These are phyloP conservation scores for Tetragonisca angustula DNA, from an alignment of 2,888 invertebrate species.

Conservation along the genomic window DNA sequence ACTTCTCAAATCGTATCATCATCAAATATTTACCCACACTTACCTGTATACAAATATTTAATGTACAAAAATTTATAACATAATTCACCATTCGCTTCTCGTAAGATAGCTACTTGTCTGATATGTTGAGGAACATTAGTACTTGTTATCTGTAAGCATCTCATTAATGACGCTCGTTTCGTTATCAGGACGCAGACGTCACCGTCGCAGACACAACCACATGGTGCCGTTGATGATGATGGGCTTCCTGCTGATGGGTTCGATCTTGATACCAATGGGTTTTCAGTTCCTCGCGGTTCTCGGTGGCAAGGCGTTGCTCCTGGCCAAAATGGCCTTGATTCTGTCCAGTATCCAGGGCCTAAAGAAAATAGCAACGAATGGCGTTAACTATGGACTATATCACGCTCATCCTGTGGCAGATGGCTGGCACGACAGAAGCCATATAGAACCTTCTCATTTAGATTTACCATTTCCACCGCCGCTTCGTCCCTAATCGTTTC, in stretches of 20 bases:
- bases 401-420: conserved; percentile 85
- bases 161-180: not conserved
- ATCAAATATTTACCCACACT: too few relatives aligned
- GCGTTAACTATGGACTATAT: conserved; percentile 91
- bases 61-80: too few relatives aligned
- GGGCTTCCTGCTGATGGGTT: conserved; percentile 90
- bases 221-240: conserved; percentile 93
- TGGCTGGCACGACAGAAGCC: conserved; percentile 82
- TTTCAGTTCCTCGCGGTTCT: conserved; percentile 93
- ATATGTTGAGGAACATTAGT: not conserved
- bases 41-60: too few relatives aligned
- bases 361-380: conserved; percentile 90
- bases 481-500: conserved; percentile 15
- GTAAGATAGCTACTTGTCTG: too few relatives aligned
- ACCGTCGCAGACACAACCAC: conserved; percentile 86
- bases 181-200: conserved; percentile 81
- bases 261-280: conserved; percentile 92
- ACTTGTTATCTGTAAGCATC: not conserved
- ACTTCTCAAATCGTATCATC: not conserved
- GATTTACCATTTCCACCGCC: conserved; percentile 51
- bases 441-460: conserved; percentile 68
- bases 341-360: conserved; percentile 92
- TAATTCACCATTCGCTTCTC: too few relatives aligned
- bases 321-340: conserved; percentile 93
- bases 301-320: conserved; percentile 91